Base-by-base conservation (phyloP, 2,888 invertebrate genomes). In the Cryptocephalus primarius region DNA sequence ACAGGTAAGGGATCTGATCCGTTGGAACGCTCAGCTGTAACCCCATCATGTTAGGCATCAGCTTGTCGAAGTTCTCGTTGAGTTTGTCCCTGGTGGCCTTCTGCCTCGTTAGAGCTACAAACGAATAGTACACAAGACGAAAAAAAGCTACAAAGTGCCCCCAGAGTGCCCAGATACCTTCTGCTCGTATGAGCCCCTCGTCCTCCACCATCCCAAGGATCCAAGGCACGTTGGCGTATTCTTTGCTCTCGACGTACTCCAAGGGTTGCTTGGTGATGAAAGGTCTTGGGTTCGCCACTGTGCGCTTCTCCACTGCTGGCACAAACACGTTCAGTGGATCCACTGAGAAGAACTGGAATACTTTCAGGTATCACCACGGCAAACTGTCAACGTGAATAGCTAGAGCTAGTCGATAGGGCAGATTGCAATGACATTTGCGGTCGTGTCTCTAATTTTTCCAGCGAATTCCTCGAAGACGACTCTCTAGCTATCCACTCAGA, bases 101-200 rank as follows among this genome's bases (percentile, higher is more conserved):
- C 34, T 60, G 55, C n/a, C 59, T 45, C 33, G 59, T 33, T 11
- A 62, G 41, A 9, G 61, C 63, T 63, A 40, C 43, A 59, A 55
- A 39, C 8, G 45, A 43, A 41, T 32, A 3, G 32, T 42, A 31
- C 14, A 10, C 13, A 39, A 39, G 2, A 10, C 39, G 8, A 14
- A 22, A 22, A 22, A 6, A 6, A 22, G 22, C 14, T 36, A 12
- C n/a, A 36, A 22, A 8, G n/a, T 14, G 9, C 9, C n/a, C n/a
- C n/a, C n/a, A n/a, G n/a, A n/a, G n/a, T n/a, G n/a, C n/a, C n/a
- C n/a, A n/a, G n/a, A n/a, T 60, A 69, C 68, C 57, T 42, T 61
- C 64, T n/a, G 71, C 69, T 39, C 74, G 65, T 9, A 77, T 68
- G 1, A 72, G 69, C 11, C 75, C 76, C 55, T 76, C 76, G 2